Evolutionary conservation across 2,113 vertebrate species (phyloP), one percentile per base, ranked within the genome.

Genomic region (Connochaetes taurinus): DNA sequence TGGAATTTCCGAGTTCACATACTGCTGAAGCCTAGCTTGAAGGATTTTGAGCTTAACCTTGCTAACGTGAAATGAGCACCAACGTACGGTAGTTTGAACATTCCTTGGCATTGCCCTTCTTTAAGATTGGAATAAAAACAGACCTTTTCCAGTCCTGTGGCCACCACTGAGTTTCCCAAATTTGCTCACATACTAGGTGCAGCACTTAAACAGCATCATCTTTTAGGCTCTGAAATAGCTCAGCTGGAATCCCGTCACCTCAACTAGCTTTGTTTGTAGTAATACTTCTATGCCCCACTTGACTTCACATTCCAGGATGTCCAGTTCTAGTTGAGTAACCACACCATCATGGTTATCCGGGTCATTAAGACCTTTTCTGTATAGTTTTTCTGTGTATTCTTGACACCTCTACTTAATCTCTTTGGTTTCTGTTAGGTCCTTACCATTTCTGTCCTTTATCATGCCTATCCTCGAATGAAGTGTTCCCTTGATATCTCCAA

Each of bases 61-160:
- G 71, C 40, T 43, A 76, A 27, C 2, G 3, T 43, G 40, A 76
- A 76, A 43, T 15, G 3, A 27, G 40, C 0, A 0, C 40, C 14
- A 76, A 25, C 13, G 40, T 43, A 43, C 1, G 0, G 23, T 76
- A 43, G 40, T 40, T 13, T 74, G 67, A 74, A 74, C 5, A 74
- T 74, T 40, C 71, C 1, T 76, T 76, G 12, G 71, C 40, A 15
- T 27, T 76, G 23, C 23, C 23, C 71, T 76, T 76, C 23, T 76
- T 76, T 76, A 27, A 4, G 12, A 76, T 4, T 27, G 36, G 23
- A 76, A 15, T 76, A 40, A 15, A 76, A 76, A 76, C 6, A 27
- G 23, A 43, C 43, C 23, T 76, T 76, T 43, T 76, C 21, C 6
- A 76, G 71, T 76, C 40, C 71, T 76, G 40, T 27, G 71, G 71